These are phyloP conservation scores for Cyclina sinensis DNA, from an alignment of 1,140 invertebrate genomes.

Conservation along the genomic window DNA sequence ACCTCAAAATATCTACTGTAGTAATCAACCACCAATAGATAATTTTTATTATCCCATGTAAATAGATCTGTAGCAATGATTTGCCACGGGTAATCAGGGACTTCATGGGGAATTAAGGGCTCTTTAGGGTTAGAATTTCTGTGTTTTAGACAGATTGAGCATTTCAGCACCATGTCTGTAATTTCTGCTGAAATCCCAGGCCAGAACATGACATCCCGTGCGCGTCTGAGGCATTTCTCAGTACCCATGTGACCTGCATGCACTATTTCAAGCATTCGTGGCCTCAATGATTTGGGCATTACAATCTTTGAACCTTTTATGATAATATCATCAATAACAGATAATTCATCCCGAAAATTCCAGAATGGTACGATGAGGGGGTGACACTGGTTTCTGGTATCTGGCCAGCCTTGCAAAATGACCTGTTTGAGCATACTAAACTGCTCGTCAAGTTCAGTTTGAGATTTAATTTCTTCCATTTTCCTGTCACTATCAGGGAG, in stretches of 20 bases:
- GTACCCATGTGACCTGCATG: conserved; percentile 60
- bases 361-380: not conserved
- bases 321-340: conserved; percentile 15
- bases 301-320: conserved; percentile 45
- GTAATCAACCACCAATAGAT: conserved; percentile 58
- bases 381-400: not conserved
- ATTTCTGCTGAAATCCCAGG: conserved; percentile 41
- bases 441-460: not conserved
- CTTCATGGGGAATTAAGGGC: not conserved
- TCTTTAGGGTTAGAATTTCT: too few species aligned
- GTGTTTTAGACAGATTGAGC: not conserved
- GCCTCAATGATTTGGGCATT: not conserved
- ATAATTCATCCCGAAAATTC: conserved; percentile 12
- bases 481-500: not conserved
- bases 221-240: conserved; percentile 35
- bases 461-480: conserved; percentile 1
- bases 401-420: conserved; percentile 13
- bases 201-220: conserved; percentile 56
- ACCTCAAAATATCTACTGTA: conserved; percentile 50
- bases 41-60: conserved; percentile 12
- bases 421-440: not conserved
- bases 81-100: conserved; percentile 45
- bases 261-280: conserved; percentile 5
- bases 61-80: conserved; percentile 49
- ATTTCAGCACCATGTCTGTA: not conserved